These are phyloP conservation scores for Coregonus ussuriensis DNA, from an alignment of 2,797 vertebrate species.

Conservation along the genomic window DNA sequence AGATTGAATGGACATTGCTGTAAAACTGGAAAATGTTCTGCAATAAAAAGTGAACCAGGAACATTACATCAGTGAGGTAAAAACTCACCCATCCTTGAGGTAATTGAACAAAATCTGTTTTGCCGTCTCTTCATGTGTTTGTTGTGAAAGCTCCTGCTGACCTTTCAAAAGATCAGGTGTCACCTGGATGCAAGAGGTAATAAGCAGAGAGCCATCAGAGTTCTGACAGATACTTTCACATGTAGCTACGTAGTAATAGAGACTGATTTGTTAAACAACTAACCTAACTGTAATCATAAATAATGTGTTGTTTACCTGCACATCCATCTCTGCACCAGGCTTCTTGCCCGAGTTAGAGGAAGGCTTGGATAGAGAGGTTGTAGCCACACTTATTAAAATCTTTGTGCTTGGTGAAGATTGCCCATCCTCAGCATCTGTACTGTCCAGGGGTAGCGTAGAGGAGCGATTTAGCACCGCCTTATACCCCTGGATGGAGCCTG, in stretches of 20 bases:
- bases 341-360: slow-evolving; percentile 46
- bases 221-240: not conserved
- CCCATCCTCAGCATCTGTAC: slow-evolving; percentile 46
- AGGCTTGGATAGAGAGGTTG: slow-evolving; percentile 51
- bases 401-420: slow-evolving; percentile 45
- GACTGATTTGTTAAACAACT: not conserved
- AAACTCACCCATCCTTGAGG: slow-evolving; percentile 92
- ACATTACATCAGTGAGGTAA: not conserved
- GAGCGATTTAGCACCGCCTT: slow-evolving; percentile 54
- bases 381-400: slow-evolving; percentile 42
- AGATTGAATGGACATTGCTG: not conserved
- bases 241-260: not conserved
- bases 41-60: not conserved
- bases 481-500: slow-evolving; percentile 54
- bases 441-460: slow-evolving; percentile 55
- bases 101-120: slow-evolving; percentile 98
- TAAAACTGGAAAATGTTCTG: slow-evolving; percentile 3
- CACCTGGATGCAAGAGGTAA: slow-evolving; percentile 70
- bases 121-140: slow-evolving; percentile 95
- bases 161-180: slow-evolving; percentile 97
- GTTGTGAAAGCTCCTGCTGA: slow-evolving; percentile 91
- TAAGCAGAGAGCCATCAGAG: slow-evolving; percentile 20
- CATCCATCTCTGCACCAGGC: slow-evolving; percentile 57
- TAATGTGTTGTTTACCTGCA: slow-evolving; percentile 62
- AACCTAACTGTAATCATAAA: not conserved